Conservation (phyloP, 2,888 invertebrate genomes). For the Aplocera efformata region DNA sequence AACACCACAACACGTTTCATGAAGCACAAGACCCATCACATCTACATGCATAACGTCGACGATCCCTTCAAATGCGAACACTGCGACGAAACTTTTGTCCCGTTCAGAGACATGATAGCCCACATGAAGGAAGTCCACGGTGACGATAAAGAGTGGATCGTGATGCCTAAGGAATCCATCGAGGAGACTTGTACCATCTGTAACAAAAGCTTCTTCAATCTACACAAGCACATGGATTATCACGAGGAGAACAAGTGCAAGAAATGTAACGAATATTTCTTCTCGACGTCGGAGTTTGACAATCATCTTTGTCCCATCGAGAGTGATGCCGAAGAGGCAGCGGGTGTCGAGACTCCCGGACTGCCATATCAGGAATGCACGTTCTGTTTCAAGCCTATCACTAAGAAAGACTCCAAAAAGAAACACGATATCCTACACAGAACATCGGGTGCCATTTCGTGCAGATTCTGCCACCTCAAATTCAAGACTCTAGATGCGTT, state of each 20-base stretch:
- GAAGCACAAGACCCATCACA: conserved; percentile 76
- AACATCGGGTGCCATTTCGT: conserved; percentile 69
- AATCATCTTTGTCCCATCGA: conserved; percentile 70
- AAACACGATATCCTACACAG: conserved; percentile 63
- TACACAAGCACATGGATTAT: conserved; percentile 65
- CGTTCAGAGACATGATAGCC: conserved; percentile 74
- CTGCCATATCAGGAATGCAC: conserved; percentile 64
- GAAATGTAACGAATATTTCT: conserved; percentile 73
- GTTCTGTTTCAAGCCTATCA: conserved; percentile 74
- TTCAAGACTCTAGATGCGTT: conserved; percentile 75
- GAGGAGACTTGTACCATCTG: conserved; percentile 69
- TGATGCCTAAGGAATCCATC: conserved; percentile 63
- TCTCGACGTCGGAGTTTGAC: conserved; percentile 59
- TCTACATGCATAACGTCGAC: conserved; percentile 60
- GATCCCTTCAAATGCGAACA: conserved; percentile 72
- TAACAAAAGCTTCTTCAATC: conserved; percentile 64
- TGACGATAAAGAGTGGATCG: conserved; percentile 71
- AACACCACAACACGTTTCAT: conserved; percentile 68
- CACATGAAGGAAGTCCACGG: conserved; percentile 71
- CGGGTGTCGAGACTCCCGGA: conserved; percentile 31
- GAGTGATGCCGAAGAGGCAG: conserved; percentile 59
- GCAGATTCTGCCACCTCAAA: conserved; percentile 69
- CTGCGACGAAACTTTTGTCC: conserved; percentile 78
- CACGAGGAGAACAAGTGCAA: conserved; percentile 74
- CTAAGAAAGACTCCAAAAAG: conserved; percentile 53